Conservation (phyloP, 2,888 invertebrate genomes). For the Acanthosepion lycidas region DNA sequence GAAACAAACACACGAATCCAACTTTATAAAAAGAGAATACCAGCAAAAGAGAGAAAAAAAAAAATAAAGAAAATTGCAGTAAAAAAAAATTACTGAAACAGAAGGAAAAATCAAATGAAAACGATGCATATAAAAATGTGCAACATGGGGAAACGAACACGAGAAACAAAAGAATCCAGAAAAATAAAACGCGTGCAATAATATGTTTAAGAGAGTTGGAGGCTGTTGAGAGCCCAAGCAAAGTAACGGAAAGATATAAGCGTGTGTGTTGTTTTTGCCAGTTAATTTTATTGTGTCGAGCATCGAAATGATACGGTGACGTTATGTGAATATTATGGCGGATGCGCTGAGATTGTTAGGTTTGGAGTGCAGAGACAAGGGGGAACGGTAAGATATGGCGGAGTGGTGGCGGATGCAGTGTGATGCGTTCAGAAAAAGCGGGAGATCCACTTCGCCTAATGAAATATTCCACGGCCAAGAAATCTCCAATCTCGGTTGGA, state of each 20-base stretch:
- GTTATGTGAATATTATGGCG: slow-evolving; percentile 6
- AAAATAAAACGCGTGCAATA: neutral
- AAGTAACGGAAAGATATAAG: neutral
- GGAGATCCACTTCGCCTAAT: neutral
- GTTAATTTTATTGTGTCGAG: slow-evolving; percentile 22
- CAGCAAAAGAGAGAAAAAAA: neutral
- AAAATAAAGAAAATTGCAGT: neutral
- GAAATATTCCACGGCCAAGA: slow-evolving; percentile 33
- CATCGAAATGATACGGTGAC: neutral
- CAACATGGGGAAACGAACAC: neutral
- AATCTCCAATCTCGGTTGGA: neutral
- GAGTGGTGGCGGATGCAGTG: neutral
- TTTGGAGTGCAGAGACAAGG: neutral
- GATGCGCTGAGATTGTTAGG: neutral
- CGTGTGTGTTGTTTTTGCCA: neutral
- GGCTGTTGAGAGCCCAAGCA: neutral
- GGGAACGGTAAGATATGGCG: neutral
- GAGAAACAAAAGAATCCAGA: neutral
- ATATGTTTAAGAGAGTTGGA: neutral
- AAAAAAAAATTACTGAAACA: neutral
- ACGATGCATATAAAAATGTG: neutral
- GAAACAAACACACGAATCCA: neutral
- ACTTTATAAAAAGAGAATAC: neutral
- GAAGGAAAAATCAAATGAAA: neutral
- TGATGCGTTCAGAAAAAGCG: neutral